Evolutionary conservation across 2,113 vertebrate genomes (phyloP), one percentile per base, ranked within the genome.

Genomic region (Elaphurus davidianus): DNA sequence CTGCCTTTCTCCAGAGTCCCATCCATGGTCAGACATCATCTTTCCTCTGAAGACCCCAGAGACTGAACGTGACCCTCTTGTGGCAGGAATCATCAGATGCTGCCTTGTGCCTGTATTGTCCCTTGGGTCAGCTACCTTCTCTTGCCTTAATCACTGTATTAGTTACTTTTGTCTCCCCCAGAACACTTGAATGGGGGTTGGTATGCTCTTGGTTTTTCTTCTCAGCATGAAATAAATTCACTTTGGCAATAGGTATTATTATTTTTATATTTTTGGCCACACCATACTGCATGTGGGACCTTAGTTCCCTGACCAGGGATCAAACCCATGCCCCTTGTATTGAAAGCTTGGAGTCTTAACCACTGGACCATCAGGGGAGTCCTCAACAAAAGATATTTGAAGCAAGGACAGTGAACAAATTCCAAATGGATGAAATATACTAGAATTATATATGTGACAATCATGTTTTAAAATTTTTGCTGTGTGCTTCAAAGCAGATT

Each of bases 391-490:
- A 96, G 86, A 76, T 74, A 81, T 47, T 54, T 78, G 52, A 90
- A 97, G 85, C 64, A 92, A 90, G 28, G 88, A 30, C 78, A 76
- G 7, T 54, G 81, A 25, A 76, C 40, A 82, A 76, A 67, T 88
- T 94, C 50, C 87, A 84, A 90, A 87, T 76, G 90, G 90, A 92
- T 87, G 55, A 81, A 96, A 57, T 94, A 13, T 25, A 71, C 43
- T 89, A 21, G 13, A 76, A 90, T 83, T 59, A 40, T 78, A 4
- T 67, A 74, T 81, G 27, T 95, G 84, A 84, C 71, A 84, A n/a
- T 87, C 50, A 62, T 27, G 36, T 78, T 97, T 82, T 97, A 85
- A 40, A 97, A 90, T 50, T 84, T 64, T 71, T 76, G n/a, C 36
- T 83, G 19, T 40, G 47, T 11, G 60, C 94, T 90, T 92, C 87